Conservation (phyloP, 2,888 invertebrate species). For the Euplexia lucipara region DNA sequence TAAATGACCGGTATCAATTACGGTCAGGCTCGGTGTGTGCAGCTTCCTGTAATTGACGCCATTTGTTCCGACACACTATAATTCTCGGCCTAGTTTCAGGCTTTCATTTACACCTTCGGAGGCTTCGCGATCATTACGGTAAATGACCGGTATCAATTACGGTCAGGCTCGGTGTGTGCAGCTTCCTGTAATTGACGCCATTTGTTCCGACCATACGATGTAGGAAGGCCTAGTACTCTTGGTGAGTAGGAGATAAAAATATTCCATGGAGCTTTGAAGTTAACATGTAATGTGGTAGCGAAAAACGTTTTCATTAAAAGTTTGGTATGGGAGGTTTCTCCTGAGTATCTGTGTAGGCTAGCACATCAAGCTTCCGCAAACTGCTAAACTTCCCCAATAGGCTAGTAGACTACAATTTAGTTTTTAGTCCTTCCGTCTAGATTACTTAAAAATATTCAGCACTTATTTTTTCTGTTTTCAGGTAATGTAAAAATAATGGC, state of each 20-base stretch:
- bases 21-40: slow-evolving; percentile 23
- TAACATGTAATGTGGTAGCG: background rate
- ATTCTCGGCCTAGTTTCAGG: too few species aligned
- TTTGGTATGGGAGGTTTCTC: too few species aligned
- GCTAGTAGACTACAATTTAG: too few species aligned
- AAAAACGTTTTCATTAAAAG: too few species aligned
- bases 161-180: slow-evolving; percentile 21
- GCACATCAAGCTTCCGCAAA: too few species aligned
- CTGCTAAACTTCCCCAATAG: too few species aligned
- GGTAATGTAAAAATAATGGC: too few species aligned
- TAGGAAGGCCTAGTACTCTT: background rate
- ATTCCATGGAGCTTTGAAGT: background rate
- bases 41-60: slow-evolving; percentile 44
- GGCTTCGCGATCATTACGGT: slow-evolving; percentile 42
- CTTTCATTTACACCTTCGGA: slow-evolving; percentile 50
- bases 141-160: slow-evolving; percentile 60
- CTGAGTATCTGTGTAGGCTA: too few species aligned
- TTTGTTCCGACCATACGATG: slow-evolving; percentile 42
- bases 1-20: slow-evolving; percentile 60
- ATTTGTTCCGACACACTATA: slow-evolving; percentile 51
- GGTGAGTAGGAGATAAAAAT: slow-evolving; percentile 46
- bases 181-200: slow-evolving; percentile 47
- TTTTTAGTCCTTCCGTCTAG: too few species aligned
- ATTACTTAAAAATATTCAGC: too few species aligned
- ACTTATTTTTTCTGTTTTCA: too few species aligned